Conservation (phyloP, 2,888 invertebrate species). For the Caenorhabditis imperialis region DNA sequence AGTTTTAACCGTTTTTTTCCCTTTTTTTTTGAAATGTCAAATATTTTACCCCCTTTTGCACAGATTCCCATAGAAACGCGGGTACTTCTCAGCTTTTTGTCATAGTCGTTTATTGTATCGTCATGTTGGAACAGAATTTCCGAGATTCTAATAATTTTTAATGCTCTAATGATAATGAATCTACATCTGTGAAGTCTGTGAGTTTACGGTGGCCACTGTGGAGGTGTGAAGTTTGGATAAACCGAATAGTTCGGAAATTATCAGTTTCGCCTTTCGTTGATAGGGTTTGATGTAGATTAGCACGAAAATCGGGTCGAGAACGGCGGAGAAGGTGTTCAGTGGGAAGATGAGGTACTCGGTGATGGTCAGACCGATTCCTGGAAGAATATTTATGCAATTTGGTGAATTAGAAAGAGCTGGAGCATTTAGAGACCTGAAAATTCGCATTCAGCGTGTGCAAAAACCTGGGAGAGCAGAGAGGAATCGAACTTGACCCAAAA, state of each 20-base stretch:
- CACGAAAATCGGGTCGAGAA: conserved; percentile 31
- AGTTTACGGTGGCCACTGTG: conserved; percentile 11
- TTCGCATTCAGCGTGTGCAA: no score
- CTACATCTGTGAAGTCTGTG: conserved; percentile 15
- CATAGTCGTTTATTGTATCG: not conserved
- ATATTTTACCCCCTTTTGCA: no score
- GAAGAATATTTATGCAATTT: not conserved
- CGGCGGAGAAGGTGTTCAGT: conserved; percentile 29
- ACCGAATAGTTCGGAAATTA: conserved; percentile 13
- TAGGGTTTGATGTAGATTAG: conserved; percentile 31
- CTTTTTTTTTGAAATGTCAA: no score
- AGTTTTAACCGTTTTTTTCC: not conserved
- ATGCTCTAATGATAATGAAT: not conserved
- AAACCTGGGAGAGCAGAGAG: no score
- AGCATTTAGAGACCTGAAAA: no score
- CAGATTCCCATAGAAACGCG: no score
- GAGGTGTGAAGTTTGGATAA: not conserved
- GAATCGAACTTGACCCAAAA: no score
- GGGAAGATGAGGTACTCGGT: conserved; percentile 40
- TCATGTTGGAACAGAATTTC: not conserved
- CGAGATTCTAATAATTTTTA: not conserved
- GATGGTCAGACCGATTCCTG: conserved; percentile 17
- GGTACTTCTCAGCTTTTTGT: no score
- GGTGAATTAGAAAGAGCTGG: no score
- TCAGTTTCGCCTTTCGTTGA: conserved; percentile 24